Percentiles rank a stretch among this genome's conserved stretches.
Conservation (phyloP, 1,140 invertebrate species). For the Saxidomus purpurata region DNA sequence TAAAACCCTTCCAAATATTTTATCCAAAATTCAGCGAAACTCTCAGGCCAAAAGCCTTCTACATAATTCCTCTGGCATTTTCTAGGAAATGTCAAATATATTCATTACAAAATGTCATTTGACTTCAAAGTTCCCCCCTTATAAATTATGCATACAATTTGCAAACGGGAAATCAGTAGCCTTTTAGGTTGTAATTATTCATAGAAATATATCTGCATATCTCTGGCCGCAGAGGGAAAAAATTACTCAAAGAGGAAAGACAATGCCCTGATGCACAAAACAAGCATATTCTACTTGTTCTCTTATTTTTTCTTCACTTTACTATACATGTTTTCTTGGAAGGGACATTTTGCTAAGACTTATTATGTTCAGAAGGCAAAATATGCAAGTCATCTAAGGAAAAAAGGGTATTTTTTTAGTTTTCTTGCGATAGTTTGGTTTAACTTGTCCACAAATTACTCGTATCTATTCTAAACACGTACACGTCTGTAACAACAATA, state of each 20-base stretch:
- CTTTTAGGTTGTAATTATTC: constrained; percentile 19
- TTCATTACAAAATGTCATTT: constrained; percentile 39
- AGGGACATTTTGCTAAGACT: too few relatives aligned
- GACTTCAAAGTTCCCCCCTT: constrained; percentile 13
- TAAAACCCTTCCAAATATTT: background rate
- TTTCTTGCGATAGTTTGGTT: too few relatives aligned
- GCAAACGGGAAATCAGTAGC: constrained; percentile 24
- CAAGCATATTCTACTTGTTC: background rate
- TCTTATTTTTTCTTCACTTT: too few relatives aligned
- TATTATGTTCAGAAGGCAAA: too few relatives aligned
- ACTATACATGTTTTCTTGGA: too few relatives aligned
- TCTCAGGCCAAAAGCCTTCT: background rate
- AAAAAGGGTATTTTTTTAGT: too few relatives aligned
- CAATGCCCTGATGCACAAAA: background rate
- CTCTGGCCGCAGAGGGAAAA: background rate
- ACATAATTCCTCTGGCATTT: background rate
- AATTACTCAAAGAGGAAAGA: background rate
- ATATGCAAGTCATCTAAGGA: too few relatives aligned
- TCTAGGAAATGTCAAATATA: constrained; percentile 31
- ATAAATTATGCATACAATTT: constrained; percentile 38
- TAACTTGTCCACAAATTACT: too few relatives aligned
- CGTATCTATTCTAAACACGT: too few relatives aligned
- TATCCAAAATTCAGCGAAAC: background rate
- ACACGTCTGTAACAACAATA: too few relatives aligned
- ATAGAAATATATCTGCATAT: constrained; percentile 33